Percentiles rank a stretch among this genome's conserved stretches.
Evolutionary conservation across 1,140 invertebrate genomes (phyloP).

Genomic region (Drosophila eugracilis): DNA sequence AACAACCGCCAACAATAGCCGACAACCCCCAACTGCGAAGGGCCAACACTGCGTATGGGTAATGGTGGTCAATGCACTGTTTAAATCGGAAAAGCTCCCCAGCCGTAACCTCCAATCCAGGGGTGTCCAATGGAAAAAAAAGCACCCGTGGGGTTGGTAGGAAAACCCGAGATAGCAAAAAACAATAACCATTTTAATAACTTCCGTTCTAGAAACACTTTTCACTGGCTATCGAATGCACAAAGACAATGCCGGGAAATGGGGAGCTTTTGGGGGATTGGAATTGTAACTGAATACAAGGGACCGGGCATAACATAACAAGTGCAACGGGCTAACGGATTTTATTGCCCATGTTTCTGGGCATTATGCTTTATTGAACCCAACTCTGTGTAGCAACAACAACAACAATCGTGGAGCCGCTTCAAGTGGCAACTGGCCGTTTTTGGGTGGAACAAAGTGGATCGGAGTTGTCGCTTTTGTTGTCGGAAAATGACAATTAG

Average conservation of each 20-base stretch:
- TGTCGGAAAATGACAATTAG: slow-evolving; percentile 83
- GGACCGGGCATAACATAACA: slow-evolving; percentile 21
- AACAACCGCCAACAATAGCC: slow-evolving; percentile 3
- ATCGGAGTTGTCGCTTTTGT: slow-evolving; percentile 59
- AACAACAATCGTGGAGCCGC: slow-evolving; percentile 30
- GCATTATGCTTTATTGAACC: slow-evolving; percentile 66
- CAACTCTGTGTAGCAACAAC: slow-evolving; percentile 53
- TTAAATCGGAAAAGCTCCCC: slow-evolving; percentile 25
- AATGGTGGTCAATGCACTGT: slow-evolving; percentile 66
- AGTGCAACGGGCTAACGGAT: slow-evolving; percentile 55
- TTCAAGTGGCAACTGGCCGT: slow-evolving; percentile 30
- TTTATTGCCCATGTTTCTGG: slow-evolving; percentile 33
- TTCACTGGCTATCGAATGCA: slow-evolving; percentile 56
- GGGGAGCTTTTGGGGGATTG: slow-evolving; percentile 10
- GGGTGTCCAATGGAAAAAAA: background rate
- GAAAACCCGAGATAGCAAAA: slow-evolving; percentile 23
- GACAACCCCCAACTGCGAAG: slow-evolving; percentile 8
- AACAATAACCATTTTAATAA: slow-evolving; percentile 78
- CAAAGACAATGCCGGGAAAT: slow-evolving; percentile 65
- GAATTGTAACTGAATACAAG: no score
- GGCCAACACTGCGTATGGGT: slow-evolving; percentile 65
- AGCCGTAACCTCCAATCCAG: slow-evolving; percentile 33
- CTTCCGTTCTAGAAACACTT: slow-evolving; percentile 81
- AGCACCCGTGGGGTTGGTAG: background rate
- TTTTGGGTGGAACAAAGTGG: slow-evolving; percentile 43